Conservation (phyloP, 2,888 invertebrate species). For the Ceriagrion tenellum region DNA sequence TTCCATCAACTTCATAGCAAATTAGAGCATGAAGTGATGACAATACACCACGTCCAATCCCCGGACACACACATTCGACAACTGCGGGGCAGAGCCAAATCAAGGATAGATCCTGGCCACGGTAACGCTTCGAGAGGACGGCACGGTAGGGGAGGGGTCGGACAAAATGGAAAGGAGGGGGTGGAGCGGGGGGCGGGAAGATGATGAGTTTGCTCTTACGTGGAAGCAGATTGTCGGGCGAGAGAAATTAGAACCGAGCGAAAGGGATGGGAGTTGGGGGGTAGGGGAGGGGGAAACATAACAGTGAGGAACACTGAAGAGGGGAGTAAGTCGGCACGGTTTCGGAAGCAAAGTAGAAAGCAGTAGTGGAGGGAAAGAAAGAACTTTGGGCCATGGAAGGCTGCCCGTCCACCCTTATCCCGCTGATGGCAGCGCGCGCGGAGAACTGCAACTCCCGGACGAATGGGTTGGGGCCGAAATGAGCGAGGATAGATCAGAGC, state of each 20-base stretch:
- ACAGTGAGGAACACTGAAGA: not conserved
- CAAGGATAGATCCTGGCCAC: not conserved
- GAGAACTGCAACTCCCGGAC: not conserved
- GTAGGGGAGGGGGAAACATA: not conserved
- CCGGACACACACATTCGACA: not conserved
- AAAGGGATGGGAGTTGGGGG: not conserved
- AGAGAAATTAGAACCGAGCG: constrained; percentile 44
- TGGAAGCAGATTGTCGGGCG: constrained; percentile 38
- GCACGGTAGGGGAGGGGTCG: not conserved
- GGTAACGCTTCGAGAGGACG: not conserved
- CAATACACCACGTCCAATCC: not conserved
- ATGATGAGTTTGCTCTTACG: constrained; percentile 32
- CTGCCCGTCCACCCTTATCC: too few species aligned
- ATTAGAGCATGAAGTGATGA: not conserved
- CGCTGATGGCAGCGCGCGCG: not conserved
- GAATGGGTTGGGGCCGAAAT: not conserved
- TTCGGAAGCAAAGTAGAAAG: not conserved
- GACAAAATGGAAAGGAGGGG: not conserved
- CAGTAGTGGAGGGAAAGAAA: not conserved
- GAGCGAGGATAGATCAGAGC: constrained; percentile 57
- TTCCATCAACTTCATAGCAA: not conserved
- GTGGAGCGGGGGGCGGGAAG: not conserved
- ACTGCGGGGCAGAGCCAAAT: not conserved
- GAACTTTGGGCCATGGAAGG: not conserved
- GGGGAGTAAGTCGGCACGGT: too few species aligned